Evolutionary conservation across 2,113 vertebrate genomes (phyloP).

Genomic region (Hemibagrus wyckioides): DNA sequence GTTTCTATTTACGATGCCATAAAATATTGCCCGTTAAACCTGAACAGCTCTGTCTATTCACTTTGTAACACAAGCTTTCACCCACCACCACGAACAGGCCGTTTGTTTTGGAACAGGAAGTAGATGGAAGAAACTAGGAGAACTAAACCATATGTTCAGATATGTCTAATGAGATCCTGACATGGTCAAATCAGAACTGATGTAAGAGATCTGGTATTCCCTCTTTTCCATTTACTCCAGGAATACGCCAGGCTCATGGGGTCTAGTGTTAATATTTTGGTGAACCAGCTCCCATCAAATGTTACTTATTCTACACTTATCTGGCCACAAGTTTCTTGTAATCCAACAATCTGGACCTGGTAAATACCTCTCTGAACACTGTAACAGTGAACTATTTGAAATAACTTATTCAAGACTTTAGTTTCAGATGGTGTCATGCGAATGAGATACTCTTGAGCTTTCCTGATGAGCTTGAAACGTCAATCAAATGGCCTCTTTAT

Average conservation of each 20-base stretch:
- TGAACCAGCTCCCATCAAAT: too few relatives aligned
- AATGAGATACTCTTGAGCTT: not conserved
- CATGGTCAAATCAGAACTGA: too few relatives aligned
- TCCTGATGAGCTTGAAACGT: not conserved
- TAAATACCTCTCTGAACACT: too few relatives aligned
- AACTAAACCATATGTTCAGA: not conserved
- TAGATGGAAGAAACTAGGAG: not conserved
- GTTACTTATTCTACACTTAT: not conserved
- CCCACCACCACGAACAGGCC: not conserved
- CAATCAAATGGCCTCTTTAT: not conserved
- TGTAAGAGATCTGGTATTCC: too few relatives aligned
- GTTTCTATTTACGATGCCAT: conserved; percentile 4
- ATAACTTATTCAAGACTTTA: not conserved
- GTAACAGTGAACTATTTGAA: not conserved
- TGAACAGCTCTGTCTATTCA: not conserved
- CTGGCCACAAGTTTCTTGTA: not conserved
- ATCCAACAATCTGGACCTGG: not conserved
- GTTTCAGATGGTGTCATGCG: not conserved
- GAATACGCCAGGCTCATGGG: not conserved
- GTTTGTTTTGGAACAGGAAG: too few relatives aligned
- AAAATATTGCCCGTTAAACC: not conserved
- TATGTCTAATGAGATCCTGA: not conserved
- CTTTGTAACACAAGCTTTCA: not conserved
- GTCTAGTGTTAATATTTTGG: not conserved
- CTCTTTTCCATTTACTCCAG: too few relatives aligned